A percentile compares a stretch with the other conserved stretches of the same genome.
phyloP scores from a whole-genome alignment of 2,113 vertebrate species.

The Phasianus colchicus region DNA sequence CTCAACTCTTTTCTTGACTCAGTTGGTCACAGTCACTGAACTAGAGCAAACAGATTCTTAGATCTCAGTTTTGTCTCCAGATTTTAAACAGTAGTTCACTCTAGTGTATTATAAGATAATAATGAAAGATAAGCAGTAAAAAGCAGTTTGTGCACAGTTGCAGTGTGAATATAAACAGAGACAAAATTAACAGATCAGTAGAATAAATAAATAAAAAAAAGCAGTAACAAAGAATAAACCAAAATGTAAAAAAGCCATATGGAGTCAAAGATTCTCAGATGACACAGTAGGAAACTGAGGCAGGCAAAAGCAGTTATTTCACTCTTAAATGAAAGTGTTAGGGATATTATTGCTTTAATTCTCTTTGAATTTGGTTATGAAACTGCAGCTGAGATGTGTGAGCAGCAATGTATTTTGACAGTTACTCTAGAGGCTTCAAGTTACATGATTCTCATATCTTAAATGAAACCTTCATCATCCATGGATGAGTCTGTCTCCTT shows the following conservation, averaged over 20 bases:
- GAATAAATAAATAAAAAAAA: conserved; percentile 37
- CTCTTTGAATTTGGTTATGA: conserved; percentile 55
- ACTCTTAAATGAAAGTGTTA: conserved; percentile 34
- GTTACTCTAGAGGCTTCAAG: conserved; percentile 57
- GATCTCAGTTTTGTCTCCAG: neutral
- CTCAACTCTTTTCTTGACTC: neutral
- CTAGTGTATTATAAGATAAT: neutral
- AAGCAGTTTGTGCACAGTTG: conserved; percentile 47
- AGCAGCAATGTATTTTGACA: conserved; percentile 47
- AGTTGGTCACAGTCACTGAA: neutral
- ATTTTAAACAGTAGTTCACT: neutral
- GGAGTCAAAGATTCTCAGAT: conserved; percentile 58
- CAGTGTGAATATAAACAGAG: conserved; percentile 38
- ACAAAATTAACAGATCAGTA: conserved; percentile 66
- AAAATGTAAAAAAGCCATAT: conserved; percentile 60
- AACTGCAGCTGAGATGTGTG: conserved; percentile 32
- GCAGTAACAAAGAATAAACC: conserved; percentile 26
- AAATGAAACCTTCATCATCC: conserved; percentile 52
- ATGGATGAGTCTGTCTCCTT: neutral
- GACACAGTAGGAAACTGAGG: conserved; percentile 67
- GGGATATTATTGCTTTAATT: conserved; percentile 49
- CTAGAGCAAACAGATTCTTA: neutral
- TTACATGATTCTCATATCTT: conserved; percentile 26
- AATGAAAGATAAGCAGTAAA: conserved; percentile 51
- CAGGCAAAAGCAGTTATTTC: conserved; percentile 57